Base-by-base conservation (phyloP, 2,888 invertebrate genomes). In the Bellardia bayeri region DNA sequence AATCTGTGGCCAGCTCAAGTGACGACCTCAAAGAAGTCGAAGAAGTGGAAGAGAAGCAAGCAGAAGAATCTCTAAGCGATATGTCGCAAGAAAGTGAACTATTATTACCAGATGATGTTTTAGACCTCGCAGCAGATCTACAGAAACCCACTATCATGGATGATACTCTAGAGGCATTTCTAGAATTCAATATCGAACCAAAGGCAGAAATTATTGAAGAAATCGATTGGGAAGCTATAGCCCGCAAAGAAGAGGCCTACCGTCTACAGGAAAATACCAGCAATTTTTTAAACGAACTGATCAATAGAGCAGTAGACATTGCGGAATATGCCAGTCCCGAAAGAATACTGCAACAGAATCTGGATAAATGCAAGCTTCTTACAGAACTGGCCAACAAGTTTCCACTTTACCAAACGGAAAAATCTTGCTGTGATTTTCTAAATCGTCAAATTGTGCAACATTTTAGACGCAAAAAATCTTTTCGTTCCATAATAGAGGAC, bases 401-500 rank as follows among this genome's bases (percentile, higher is more conserved):
- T 6, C 37, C 16, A 2, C 16, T 88, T 0, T 63, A 83, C 0
- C 84, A 89, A 7, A 16, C 81, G 0, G 90, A 89, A 30, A 89
- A 89, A 16, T 89, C 81, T n/a, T 54, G 81, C 0, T 76, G 87
- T 3, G 14, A 61, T 3, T 90, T 90, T 69, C 82, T 93, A 0
- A 90, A 90, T 85, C 75, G 89, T 0, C 92, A 92, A 56, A 66
- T 89, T 6, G 58, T 79, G 3, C 92, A 92, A 0, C 91, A 91
- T 83, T 93, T 88, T 72, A 91, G 90, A 2, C 91, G 92, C 0
- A 83, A 88, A 49, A 91, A 88, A 40, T 88, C 90, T 37, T 42
- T 23, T 5, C 91, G 93, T 1, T 87, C 87, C 0, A 87, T 93
- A 7, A 7, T 14, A 0, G 90, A 89, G 7, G 91, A 91, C 80